A percentile compares a stretch with the other conserved stretches of the same genome.
These are phyloP conservation scores for Ditula angustiorana DNA, from an alignment of 2,888 invertebrate species.

Conservation along the genomic window DNA sequence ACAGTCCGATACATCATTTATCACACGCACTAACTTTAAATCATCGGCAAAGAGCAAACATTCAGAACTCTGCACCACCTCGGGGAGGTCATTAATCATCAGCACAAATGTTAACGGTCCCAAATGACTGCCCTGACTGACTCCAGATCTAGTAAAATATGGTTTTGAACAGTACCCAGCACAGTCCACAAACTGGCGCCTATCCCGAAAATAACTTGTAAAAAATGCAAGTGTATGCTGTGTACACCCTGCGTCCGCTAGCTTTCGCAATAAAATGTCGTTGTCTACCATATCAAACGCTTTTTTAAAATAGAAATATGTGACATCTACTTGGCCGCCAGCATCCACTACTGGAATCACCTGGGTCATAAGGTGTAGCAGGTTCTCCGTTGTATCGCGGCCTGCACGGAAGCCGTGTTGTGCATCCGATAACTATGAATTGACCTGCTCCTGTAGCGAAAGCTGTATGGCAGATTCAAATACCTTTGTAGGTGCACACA, in stretches of 20 bases:
- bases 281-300: conserved; percentile 39
- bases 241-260: conserved; percentile 33
- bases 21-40: neutral
- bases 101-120: conserved; percentile 31
- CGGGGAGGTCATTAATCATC: conserved; percentile 35
- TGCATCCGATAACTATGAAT: conserved; percentile 6
- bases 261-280: conserved; percentile 31
- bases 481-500: conserved; percentile 7
- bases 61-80: conserved; percentile 1
- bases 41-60: conserved; percentile 29
- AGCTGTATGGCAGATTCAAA: conserved; percentile 11
- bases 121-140: conserved; percentile 17
- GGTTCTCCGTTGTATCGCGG: conserved; percentile 26
- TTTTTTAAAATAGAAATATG: conserved; percentile 39
- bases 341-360: conserved; percentile 20
- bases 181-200: neutral
- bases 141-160: neutral
- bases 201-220: conserved; percentile 15
- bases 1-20: conserved; percentile 12
- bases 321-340: conserved; percentile 30
- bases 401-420: conserved; percentile 33
- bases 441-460: conserved; percentile 4
- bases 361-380: conserved; percentile 18
- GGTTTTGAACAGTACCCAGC: neutral
- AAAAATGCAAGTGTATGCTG: neutral